Percentiles rank a stretch among this genome's conserved stretches.
Conservation (phyloP, 2,113 vertebrate species). For the Piprites chloris region DNA sequence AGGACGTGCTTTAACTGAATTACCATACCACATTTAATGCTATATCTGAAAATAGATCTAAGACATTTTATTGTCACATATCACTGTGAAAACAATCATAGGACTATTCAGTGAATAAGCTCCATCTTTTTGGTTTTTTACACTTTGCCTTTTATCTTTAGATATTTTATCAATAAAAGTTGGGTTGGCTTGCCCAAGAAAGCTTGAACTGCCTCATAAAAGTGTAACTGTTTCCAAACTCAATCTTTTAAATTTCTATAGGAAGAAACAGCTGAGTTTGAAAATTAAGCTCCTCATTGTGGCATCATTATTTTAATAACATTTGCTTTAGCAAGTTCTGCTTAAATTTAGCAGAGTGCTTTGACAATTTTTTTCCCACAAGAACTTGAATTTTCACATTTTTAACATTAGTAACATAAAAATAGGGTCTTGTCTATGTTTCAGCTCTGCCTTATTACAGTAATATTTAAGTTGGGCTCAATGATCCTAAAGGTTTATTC, state of each 20-base stretch:
- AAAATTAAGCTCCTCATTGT: neutral
- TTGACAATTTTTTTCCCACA: neutral
- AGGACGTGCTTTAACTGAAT: neutral
- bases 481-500: neutral
- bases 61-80: neutral
- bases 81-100: neutral
- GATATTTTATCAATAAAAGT: neutral
- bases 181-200: neutral
- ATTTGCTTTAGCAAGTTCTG: neutral
- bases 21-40: neutral
- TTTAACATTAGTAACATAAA: neutral
- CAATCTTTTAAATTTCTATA: neutral
- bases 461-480: neutral
- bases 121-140: neutral
- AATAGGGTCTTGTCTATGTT: neutral
- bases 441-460: neutral
- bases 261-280: neutral
- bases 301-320: conserved; percentile 1
- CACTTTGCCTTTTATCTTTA: neutral
- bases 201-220: neutral
- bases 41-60: neutral
- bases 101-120: neutral
- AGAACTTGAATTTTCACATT: neutral
- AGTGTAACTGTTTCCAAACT: neutral
- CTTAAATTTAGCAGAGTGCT: neutral